Evolutionary conservation across 2,113 vertebrate genomes (phyloP).

Genomic region (Osmerus mordax): DNA sequence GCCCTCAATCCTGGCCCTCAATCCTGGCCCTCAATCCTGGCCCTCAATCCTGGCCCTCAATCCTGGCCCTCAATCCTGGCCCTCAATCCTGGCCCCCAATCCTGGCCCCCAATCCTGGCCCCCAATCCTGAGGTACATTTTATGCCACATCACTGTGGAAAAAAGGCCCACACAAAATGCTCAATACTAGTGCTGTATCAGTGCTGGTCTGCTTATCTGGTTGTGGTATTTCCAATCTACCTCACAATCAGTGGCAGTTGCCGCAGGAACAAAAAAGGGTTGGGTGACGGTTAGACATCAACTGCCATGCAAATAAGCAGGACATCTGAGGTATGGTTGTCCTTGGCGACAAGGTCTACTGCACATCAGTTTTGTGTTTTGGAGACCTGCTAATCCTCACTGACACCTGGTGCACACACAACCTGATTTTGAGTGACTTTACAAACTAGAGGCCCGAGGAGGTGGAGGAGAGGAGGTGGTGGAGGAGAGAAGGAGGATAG

Average conservation of each 20-base stretch:
- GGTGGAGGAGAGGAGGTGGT: background rate
- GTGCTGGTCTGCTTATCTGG: background rate
- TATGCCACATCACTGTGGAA: too few relatives aligned
- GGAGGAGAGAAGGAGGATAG: conserved; percentile 15
- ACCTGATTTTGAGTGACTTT: background rate
- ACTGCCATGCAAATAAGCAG: conserved; percentile 65
- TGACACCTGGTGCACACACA: background rate
- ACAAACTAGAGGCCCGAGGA: background rate
- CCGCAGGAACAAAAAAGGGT: background rate
- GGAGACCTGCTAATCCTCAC: background rate
- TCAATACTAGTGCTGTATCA: background rate
- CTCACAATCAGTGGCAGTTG: background rate
- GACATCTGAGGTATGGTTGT: conserved; percentile 19
- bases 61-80: background rate
- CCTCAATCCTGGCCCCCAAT: conserved; percentile 9
- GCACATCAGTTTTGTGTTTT: too few relatives aligned
- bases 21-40: background rate
- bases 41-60: conserved; percentile 46
- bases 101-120: conserved; percentile 10
- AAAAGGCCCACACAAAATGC: too few relatives aligned
- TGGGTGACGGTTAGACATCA: conserved; percentile 34
- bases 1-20: conserved; percentile 15
- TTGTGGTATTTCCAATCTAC: background rate
- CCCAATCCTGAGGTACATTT: background rate
- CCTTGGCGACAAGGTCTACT: too few relatives aligned